Evolutionary conservation across 2,888 invertebrate genomes (phyloP), one percentile per base, ranked within the genome.

Genomic region (Ormyrus pomaceus): DNA sequence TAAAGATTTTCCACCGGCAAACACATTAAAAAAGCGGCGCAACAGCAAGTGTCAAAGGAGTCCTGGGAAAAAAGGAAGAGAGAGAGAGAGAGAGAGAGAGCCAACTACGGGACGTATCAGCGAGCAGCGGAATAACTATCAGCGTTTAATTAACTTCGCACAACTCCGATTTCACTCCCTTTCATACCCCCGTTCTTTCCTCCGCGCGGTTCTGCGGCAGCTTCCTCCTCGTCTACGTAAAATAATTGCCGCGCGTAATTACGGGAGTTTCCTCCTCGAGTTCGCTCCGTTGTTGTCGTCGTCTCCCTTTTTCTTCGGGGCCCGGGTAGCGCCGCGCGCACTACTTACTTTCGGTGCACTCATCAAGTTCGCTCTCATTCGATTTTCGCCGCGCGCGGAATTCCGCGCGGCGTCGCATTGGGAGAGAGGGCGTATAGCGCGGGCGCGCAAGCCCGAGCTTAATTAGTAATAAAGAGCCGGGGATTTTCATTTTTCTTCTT

Each of bases 141-240:
- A 82, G 83, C 85, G 83, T 87, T 87, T 87, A 88, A 88, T 88
- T 88, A 86, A 87, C 86, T 88, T 85, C 81, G 79, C 84, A 85
- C 84, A 86, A 86, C 86, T 86, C 82, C 84, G 86, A 86, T 86
- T 84, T 84, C 83, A 79, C 75, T 70, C 74, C 69, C 79, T 62
- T 66, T 72, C 77, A 34, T 46, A 74, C 58, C 75, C 65, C 56
- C 77, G 13, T 62, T 55, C 72, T 50, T 10, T 73, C 71, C 70
- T 64, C 51, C 62, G 73, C 59, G 74, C 79, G 48, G 76, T 71
- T 65, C 50, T 2, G n/a, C 6, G 19, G 58, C 50, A 13, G 8
- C 48, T 13, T 13, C 13, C 13, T 13, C 77, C 81, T 84, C 82
- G 75, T 81, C 83, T 80, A 73, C 81, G 81, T 83, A 85, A 87